Evolutionary conservation across 2,888 invertebrate species (phyloP).

Genomic region (Marronus borbonicus): DNA sequence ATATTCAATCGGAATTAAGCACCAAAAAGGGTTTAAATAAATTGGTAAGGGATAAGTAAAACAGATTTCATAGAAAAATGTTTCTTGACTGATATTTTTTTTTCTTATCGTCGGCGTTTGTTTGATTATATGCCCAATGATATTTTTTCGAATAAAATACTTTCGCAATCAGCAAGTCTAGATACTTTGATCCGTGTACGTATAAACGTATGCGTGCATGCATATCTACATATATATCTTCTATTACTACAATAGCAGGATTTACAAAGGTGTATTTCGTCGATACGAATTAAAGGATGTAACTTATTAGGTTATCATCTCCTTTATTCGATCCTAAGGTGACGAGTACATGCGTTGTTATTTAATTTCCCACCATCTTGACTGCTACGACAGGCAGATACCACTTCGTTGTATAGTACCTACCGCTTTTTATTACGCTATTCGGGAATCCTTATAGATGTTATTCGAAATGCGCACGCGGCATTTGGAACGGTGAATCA

Average conservation of each 20-base stretch:
- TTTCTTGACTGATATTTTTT: neutral
- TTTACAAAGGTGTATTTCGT: constrained; percentile 20
- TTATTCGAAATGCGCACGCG: neutral
- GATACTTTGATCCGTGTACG: neutral
- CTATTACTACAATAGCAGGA: constrained; percentile 5
- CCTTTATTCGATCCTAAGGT: constrained; percentile 10
- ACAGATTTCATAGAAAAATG: neutral
- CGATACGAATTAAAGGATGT: constrained; percentile 14
- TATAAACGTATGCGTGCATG: too few species aligned
- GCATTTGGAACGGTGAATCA: constrained; percentile 15
- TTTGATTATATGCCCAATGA: neutral
- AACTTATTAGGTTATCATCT: constrained; percentile 5
- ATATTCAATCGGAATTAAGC: too few species aligned
- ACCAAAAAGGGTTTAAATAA: too few species aligned
- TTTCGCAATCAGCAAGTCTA: neutral
- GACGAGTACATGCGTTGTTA: neutral
- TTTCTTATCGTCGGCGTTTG: neutral
- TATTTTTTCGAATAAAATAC: constrained; percentile 13
- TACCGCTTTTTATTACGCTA: neutral
- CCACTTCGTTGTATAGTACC: neutral
- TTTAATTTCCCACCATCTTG: neutral
- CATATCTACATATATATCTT: neutral
- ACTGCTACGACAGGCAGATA: neutral
- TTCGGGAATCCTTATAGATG: neutral
- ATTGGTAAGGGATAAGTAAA: too few species aligned